Base-by-base conservation (phyloP, 2,888 invertebrate species). In the Priocnemis perturbator region DNA sequence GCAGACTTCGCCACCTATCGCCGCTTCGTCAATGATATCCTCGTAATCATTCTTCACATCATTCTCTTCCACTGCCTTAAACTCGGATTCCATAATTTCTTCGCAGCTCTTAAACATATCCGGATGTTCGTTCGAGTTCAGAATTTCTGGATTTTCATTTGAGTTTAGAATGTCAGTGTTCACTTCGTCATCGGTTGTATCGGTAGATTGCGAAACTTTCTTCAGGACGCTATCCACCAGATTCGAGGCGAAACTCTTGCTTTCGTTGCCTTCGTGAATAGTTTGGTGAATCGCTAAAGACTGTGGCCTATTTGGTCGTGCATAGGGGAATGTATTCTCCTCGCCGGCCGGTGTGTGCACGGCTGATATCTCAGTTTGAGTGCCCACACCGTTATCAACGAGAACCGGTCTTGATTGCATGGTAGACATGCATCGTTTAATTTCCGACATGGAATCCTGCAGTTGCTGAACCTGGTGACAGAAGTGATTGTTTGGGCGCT, bases 331-430 rank as follows among this genome's bases (percentile, higher is more conserved):
- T 63, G 88, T 89, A 61, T 89, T 88, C 62, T 87, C 87, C 64
- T 88, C 87, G 0, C 87, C 87, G 1, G 87, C 87, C 0, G 95
- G 95, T 4, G 95, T 95, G 81, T 93, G 92, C 9, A 96, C 94
- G 0, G 95, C 95, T 14, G 93, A 91, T 77, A 96, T 93, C 90
- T 96, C 96, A 0, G 96, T 96, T 90, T 96, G 96, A 7, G 96
- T 96, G 66, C 92, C 91, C 76, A 91, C 91, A 15, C 91, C 93
- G 69, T 90, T 89, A 69, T 91, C 91, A 0, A 86, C 76, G 20
- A 78, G 71, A 3, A 62, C 60, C 1, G 76, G 60, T 67, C 79
- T 84, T 4, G 83, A 76, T 30, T 86, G 86, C 83, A 87, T 85
- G 30, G 68, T 84, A 2, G 93, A 91, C 88, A 95, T 93, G 55